Percentiles rank a stretch among this genome's conserved stretches.
These are phyloP conservation scores for Diceros bicornis DNA, from an alignment of 2,797 vertebrate genomes.

Conservation along the genomic window DNA sequence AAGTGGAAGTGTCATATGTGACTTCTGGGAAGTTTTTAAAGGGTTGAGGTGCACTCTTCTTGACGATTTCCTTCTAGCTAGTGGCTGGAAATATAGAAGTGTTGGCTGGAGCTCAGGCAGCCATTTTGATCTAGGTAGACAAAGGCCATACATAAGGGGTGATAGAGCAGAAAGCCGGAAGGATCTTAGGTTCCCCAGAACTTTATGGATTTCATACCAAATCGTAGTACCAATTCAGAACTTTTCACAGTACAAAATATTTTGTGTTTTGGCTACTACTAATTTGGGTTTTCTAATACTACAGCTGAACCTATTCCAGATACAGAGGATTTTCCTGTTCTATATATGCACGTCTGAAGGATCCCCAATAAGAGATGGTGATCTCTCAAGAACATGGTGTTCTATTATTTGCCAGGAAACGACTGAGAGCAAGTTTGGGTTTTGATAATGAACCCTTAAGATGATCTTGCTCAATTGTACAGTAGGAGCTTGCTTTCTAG, in stretches of 20 bases:
- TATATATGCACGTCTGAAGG: background rate
- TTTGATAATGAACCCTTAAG: conserved; percentile 59
- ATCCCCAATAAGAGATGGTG: background rate
- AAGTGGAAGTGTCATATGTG: background rate
- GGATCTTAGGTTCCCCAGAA: background rate
- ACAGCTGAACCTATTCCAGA: background rate
- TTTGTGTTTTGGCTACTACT: conserved; percentile 51
- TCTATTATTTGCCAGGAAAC: conserved; percentile 50
- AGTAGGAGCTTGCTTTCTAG: background rate
- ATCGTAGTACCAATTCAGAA: conserved; percentile 1
- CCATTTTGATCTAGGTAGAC: background rate
- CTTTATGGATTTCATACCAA: background rate
- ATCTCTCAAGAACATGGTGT: conserved; percentile 34
- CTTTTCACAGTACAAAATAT: conserved; percentile 42
- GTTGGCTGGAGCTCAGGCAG: background rate
- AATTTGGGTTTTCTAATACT: conserved; percentile 45
- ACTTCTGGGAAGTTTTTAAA: conserved; percentile 9
- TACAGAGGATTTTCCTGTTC: conserved; percentile 1
- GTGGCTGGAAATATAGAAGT: background rate
- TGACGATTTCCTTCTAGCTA: background rate
- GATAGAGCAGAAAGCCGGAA: background rate
- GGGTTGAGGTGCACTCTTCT: background rate
- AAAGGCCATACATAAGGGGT: background rate
- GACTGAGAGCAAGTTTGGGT: conserved; percentile 28
- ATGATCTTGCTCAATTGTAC: background rate